These are phyloP conservation scores for Camponotus floridanus DNA, from an alignment of 1,140 invertebrate genomes.

Conservation along the genomic window DNA sequence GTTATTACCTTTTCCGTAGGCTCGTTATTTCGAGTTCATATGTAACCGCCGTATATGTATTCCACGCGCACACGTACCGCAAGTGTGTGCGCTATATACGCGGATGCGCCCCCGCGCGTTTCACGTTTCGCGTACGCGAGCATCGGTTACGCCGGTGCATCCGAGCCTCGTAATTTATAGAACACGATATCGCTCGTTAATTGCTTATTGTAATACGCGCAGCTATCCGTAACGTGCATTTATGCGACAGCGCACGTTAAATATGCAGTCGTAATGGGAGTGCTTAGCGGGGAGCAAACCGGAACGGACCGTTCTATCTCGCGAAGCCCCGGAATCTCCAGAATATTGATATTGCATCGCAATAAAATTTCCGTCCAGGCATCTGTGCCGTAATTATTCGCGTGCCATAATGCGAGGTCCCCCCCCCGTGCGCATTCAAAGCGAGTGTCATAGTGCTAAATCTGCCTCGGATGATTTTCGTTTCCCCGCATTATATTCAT, in stretches of 20 bases:
- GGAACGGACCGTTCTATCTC: constrained; percentile 50
- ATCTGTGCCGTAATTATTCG: constrained; percentile 41
- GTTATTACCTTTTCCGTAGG: constrained; percentile 57
- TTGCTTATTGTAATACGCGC: constrained; percentile 64
- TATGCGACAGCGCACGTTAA: constrained; percentile 61
- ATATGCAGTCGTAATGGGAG: constrained; percentile 59
- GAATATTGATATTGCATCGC: constrained; percentile 43
- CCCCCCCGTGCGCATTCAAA: not conserved
- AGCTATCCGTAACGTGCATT: constrained; percentile 63
- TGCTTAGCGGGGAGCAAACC: constrained; percentile 48
- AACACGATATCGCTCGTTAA: constrained; percentile 63
- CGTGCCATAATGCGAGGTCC: not conserved
- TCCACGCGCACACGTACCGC: not conserved
- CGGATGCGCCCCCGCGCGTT: constrained; percentile 27
- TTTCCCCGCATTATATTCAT: constrained; percentile 32
- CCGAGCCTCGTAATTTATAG: constrained; percentile 60
- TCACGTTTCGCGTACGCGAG: constrained; percentile 60
- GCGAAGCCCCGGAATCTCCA: constrained; percentile 31
- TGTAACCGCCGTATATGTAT: not conserved
- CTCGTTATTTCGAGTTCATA: constrained; percentile 50
- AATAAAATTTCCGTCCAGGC: constrained; percentile 41
- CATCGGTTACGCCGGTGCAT: constrained; percentile 59
- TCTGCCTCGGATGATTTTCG: not conserved
- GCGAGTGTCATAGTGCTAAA: not conserved
- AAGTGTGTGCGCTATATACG: not conserved